Conservation (phyloP, 2,113 vertebrate genomes). For the Balaenoptera acutorostrata region DNA sequence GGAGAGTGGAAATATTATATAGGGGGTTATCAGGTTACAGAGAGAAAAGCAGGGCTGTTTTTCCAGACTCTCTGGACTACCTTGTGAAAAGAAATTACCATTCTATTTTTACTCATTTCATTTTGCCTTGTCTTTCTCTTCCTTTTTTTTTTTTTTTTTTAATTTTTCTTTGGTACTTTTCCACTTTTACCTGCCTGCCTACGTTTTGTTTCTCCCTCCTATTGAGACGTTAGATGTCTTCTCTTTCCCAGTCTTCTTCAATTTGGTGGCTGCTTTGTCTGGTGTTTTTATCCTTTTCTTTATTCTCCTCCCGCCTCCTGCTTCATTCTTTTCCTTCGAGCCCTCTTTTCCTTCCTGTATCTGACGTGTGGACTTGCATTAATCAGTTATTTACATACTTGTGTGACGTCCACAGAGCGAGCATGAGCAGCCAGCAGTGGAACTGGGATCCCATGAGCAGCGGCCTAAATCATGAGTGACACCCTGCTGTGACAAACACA, state of each 20-base stretch:
- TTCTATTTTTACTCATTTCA: background rate
- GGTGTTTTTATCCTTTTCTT: background rate
- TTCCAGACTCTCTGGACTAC: background rate
- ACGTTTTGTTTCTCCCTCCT: background rate
- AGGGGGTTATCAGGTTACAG: rapidly evolving
- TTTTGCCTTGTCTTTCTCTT: background rate
- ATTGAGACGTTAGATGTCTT: background rate
- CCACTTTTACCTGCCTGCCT: background rate
- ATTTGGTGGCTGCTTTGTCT: background rate
- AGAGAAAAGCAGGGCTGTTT: background rate
- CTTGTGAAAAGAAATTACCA: background rate
- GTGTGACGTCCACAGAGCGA: rapidly evolving
- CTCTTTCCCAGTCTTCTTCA: background rate
- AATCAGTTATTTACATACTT: background rate
- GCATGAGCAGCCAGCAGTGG: rapidly evolving
- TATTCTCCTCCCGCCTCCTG: background rate
- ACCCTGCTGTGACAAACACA: background rate
- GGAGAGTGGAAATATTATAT: rapidly evolving
- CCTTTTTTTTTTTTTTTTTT: background rate
- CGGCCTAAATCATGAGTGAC: rapidly evolving
- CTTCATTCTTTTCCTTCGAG: background rate
- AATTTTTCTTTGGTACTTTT: background rate
- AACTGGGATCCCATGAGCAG: background rate
- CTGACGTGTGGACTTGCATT: background rate
- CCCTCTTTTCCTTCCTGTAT: background rate